Conservation (phyloP, 1,140 invertebrate species). For the Zaprionus ornatus region DNA sequence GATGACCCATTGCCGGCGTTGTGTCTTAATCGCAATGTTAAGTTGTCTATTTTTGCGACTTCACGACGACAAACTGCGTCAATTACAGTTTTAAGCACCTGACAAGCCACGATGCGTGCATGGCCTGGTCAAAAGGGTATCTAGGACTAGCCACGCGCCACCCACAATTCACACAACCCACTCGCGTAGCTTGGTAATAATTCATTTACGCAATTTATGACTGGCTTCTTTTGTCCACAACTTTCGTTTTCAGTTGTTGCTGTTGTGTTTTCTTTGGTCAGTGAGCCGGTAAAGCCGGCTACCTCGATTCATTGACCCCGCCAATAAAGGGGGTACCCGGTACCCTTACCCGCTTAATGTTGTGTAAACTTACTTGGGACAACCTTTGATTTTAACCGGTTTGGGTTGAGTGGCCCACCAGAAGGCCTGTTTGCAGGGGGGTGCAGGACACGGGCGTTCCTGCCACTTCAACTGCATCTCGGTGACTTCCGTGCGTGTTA, state of each 20-base stretch:
- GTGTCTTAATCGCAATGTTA: conserved; percentile 28
- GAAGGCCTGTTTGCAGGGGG: conserved; percentile 76
- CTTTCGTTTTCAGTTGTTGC: conserved; percentile 47
- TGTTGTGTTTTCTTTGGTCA: conserved; percentile 10
- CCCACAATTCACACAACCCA: background rate
- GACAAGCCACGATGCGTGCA: background rate
- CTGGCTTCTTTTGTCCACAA: conserved; percentile 39
- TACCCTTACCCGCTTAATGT: conserved; percentile 18
- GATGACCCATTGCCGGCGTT: conserved; percentile 48
- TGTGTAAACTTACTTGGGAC: conserved; percentile 69
- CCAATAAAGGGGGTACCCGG: background rate
- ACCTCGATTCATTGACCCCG: conserved; percentile 64
- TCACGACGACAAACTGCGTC: conserved; percentile 39
- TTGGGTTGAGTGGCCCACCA: conserved; percentile 82
- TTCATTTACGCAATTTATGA: conserved; percentile 80
- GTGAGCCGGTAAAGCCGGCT: conserved; percentile 10
- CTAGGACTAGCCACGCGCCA: background rate
- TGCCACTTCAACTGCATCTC: conserved; percentile 79
- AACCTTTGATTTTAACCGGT: conserved; percentile 76
- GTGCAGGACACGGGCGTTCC: conserved; percentile 69
- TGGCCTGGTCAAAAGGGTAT: background rate
- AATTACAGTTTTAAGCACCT: conserved; percentile 45
- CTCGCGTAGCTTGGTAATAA: conserved; percentile 59
- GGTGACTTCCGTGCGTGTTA: conserved; percentile 70
- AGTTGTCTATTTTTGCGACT: conserved; percentile 41